phyloP scores from a whole-genome alignment of 2,888 invertebrate genomes.

The Drosophila cognata region DNA sequence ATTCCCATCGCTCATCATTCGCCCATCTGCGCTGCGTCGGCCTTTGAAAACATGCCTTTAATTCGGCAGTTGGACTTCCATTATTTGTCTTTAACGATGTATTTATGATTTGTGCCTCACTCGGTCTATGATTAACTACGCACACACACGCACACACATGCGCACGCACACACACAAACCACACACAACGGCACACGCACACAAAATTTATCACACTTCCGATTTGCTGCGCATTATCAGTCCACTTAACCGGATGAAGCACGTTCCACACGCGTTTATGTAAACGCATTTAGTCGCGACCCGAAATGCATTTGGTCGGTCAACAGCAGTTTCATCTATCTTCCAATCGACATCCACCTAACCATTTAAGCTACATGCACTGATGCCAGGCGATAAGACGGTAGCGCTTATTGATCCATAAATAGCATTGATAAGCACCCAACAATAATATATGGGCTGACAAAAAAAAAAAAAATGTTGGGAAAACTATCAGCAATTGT shows the following conservation, averaged over 20 bases:
- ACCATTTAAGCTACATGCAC: neutral
- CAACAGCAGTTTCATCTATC: neutral
- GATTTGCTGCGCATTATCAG: conserved; percentile 63
- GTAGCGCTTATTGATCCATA: conserved; percentile 11
- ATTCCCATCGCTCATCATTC: conserved; percentile 8
- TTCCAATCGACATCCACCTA: neutral
- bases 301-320: conserved; percentile 22
- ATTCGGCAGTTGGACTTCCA: conserved; percentile 62
- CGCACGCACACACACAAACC: conserved; percentile 55
- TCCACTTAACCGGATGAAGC: conserved; percentile 61
- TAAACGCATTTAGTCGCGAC: conserved; percentile 35
- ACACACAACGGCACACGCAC: conserved; percentile 23
- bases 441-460: conserved; percentile 6
- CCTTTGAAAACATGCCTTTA: conserved; percentile 25
- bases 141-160: conserved; percentile 47
- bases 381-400: conserved; percentile 27
- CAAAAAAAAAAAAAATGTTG: neutral
- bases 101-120: conserved; percentile 65
- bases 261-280: conserved; percentile 47
- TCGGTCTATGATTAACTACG: conserved; percentile 62
- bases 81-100: conserved; percentile 70
- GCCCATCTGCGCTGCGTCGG: conserved; percentile 23
- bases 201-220: conserved; percentile 50
- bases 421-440: conserved; percentile 17
- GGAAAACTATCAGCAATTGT: conserved; percentile 13